Evolutionary conservation across 2,888 invertebrate genomes (phyloP).

Genomic region (Coenonympha arcania): DNA sequence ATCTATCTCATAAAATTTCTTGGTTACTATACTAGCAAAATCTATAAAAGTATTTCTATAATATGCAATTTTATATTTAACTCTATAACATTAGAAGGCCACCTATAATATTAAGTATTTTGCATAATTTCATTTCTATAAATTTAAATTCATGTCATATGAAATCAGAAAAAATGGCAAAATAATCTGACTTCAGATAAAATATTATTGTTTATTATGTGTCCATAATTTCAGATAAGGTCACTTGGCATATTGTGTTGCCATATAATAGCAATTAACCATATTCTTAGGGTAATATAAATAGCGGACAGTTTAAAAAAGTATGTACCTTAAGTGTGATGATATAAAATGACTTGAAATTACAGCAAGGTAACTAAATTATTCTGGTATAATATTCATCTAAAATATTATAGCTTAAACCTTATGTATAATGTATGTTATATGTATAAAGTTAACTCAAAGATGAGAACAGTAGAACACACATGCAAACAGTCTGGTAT

Average conservation of each 20-base stretch:
- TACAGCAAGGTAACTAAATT: neutral
- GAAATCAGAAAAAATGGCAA: neutral
- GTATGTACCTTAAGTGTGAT: neutral
- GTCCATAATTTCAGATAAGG: neutral
- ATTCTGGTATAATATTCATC: neutral
- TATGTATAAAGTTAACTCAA: conserved; percentile 32
- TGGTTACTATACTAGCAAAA: conserved; percentile 1
- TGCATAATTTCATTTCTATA: neutral
- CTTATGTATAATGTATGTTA: neutral
- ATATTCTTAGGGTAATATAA: neutral
- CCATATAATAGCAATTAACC: neutral
- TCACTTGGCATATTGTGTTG: neutral
- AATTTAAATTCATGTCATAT: neutral
- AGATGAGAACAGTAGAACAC: conserved; percentile 35
- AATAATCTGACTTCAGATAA: neutral
- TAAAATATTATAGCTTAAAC: neutral
- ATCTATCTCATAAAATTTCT: conserved; percentile 11
- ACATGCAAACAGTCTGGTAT: conserved; percentile 37
- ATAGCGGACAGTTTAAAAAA: neutral
- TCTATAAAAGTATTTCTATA: conserved; percentile 1
- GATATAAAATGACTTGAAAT: neutral
- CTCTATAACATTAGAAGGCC: neutral
- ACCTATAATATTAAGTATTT: neutral
- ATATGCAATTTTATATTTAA: neutral
- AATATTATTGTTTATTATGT: neutral